Conservation (phyloP, 2,888 invertebrate genomes). For the Drosophila demipolita region DNA sequence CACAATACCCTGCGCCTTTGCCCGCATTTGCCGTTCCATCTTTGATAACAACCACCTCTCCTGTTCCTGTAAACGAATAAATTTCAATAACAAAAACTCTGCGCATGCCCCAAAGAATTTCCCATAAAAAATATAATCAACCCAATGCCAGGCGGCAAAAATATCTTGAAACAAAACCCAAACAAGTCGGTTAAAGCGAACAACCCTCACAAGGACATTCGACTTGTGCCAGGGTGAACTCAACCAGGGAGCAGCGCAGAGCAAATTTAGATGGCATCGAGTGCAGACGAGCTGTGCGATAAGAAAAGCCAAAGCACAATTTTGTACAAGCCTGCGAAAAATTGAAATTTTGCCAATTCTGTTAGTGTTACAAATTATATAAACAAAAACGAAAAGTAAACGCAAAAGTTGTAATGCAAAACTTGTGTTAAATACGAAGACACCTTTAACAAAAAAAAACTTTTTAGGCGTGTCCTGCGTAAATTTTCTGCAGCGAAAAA, state of each 20-base stretch:
- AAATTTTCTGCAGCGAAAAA: constrained; percentile 30
- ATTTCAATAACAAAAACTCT: constrained; percentile 71
- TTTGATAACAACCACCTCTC: constrained; percentile 26
- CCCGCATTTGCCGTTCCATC: constrained; percentile 17
- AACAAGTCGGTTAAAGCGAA: constrained; percentile 46
- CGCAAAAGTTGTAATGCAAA: not conserved
- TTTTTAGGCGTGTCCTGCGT: constrained; percentile 46
- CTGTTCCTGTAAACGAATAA: constrained; percentile 5
- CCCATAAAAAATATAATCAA: constrained; percentile 42
- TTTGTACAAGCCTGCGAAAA: constrained; percentile 31
- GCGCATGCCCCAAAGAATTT: constrained; percentile 74
- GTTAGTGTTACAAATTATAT: not conserved
- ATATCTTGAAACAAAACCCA: constrained; percentile 64
- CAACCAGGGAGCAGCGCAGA: constrained; percentile 44
- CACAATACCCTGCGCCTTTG: not conserved
- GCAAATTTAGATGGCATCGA: constrained; percentile 46
- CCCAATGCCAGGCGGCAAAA: constrained; percentile 35
- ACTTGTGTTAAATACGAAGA: not conserved
- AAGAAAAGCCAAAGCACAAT: constrained; percentile 22
- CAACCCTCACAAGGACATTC: constrained; percentile 73
- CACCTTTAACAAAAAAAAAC: not conserved
- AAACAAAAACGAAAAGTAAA: not conserved
- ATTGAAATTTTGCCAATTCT: not conserved
- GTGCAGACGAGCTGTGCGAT: constrained; percentile 49
- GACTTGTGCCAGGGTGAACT: constrained; percentile 59